A percentile compares a stretch with the other conserved stretches of the same genome.
Evolutionary conservation across 2,888 invertebrate species (phyloP).

Genomic region (Cataglyphis rosenhaueri): DNA sequence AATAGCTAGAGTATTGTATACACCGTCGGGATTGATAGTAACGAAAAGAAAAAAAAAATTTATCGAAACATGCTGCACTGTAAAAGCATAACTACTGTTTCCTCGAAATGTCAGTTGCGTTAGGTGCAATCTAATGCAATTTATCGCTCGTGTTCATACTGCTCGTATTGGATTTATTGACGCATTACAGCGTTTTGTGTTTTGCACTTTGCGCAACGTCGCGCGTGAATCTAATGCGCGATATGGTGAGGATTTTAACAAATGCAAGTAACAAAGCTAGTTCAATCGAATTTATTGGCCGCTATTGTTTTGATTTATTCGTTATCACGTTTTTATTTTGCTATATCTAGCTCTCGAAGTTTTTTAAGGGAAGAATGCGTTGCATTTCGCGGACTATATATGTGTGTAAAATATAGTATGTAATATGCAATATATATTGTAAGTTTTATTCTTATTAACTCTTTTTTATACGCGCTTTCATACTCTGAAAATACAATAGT

Average conservation of each 20-base stretch:
- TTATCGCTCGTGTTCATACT: slow-evolving; percentile 11
- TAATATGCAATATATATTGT: neutral
- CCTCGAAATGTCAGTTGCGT: slow-evolving; percentile 33
- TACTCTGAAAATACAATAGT: neutral
- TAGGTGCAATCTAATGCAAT: slow-evolving; percentile 37
- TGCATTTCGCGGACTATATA: slow-evolving; percentile 10
- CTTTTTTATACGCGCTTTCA: slow-evolving; percentile 4
- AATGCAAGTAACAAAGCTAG: slow-evolving; percentile 32
- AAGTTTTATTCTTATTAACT: slow-evolving; percentile 28
- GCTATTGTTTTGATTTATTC: slow-evolving; percentile 42
- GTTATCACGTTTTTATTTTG: slow-evolving; percentile 49
- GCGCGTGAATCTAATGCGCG: slow-evolving; percentile 26
- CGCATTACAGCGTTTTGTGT: slow-evolving; percentile 48
- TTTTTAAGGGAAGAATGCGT: slow-evolving; percentile 10
- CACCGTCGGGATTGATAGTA: slow-evolving; percentile 21
- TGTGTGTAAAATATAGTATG: neutral
- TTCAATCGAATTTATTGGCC: slow-evolving; percentile 41
- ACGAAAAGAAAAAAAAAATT: neutral
- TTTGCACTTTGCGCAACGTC: slow-evolving; percentile 44
- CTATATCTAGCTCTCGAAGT: neutral
- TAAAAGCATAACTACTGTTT: slow-evolving; percentile 4
- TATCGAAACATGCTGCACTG: neutral
- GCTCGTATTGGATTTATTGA: slow-evolving; percentile 42
- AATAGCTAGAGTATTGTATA: neutral
- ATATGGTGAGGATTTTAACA: slow-evolving; percentile 23